Conservation (phyloP, 2,113 vertebrate genomes). For the Pedionomus torquatus region DNA sequence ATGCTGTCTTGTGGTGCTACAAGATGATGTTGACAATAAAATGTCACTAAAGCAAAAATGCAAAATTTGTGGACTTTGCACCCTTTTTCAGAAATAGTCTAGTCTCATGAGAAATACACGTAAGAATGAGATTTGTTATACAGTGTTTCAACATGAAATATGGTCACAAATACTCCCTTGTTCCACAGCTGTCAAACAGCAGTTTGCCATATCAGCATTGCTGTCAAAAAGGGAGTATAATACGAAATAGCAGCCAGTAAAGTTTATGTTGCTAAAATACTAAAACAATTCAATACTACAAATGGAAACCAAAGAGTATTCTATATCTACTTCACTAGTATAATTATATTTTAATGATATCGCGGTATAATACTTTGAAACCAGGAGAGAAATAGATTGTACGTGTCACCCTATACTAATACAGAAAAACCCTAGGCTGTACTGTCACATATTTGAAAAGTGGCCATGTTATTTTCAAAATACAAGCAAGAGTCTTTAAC, state of each 20-base stretch:
- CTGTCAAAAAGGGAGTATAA: neutral
- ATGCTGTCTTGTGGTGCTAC: neutral
- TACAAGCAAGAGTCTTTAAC: neutral
- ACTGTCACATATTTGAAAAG: neutral
- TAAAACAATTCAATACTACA: neutral
- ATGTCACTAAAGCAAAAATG: neutral
- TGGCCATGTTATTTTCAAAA: neutral
- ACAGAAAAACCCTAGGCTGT: neutral
- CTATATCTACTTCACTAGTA: neutral
- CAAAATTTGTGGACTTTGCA: neutral
- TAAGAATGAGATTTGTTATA: neutral
- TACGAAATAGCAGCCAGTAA: neutral
- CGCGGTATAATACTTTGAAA: neutral
- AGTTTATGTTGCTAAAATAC: neutral
- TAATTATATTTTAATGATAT: neutral
- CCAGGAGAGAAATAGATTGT: neutral
- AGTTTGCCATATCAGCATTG: neutral
- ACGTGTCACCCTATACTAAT: accelerated
- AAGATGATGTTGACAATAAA: neutral
- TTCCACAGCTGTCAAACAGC: neutral
- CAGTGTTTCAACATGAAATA: neutral
- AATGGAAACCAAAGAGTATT: neutral
- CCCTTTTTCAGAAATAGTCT: neutral
- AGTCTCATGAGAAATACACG: neutral
- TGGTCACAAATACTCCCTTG: neutral